phyloP scores from a whole-genome alignment of 2,888 invertebrate species.

The Palloptera scutellata region DNA sequence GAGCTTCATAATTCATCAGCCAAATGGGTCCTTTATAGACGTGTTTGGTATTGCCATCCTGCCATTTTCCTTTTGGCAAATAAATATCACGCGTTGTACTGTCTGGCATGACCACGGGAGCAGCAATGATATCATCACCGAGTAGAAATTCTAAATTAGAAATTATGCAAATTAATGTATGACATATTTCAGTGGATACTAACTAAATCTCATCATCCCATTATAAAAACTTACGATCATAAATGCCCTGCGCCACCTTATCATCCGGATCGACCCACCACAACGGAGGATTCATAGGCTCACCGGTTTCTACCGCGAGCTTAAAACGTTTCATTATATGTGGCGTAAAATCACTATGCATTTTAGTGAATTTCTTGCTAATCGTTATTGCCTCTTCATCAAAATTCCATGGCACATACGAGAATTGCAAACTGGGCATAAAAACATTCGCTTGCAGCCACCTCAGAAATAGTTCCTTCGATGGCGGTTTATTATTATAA shows the following conservation, averaged over 20 bases:
- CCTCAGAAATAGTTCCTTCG: slow-evolving; percentile 72
- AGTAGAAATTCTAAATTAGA: slow-evolving; percentile 80
- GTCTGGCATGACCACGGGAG: slow-evolving; percentile 76
- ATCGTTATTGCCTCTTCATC: slow-evolving; percentile 71
- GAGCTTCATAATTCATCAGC: slow-evolving; percentile 72
- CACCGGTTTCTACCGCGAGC: slow-evolving; percentile 69
- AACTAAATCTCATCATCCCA: background rate
- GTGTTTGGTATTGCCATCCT: slow-evolving; percentile 67
- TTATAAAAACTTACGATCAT: slow-evolving; percentile 67
- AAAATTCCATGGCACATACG: slow-evolving; percentile 79
- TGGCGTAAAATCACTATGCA: slow-evolving; percentile 72
- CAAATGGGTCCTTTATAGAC: slow-evolving; percentile 69
- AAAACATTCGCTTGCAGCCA: slow-evolving; percentile 80
- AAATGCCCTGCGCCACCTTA: slow-evolving; percentile 67
- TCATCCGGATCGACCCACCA: slow-evolving; percentile 86
- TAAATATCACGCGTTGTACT: slow-evolving; percentile 74
- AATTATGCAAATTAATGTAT: background rate
- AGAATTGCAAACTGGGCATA: slow-evolving; percentile 81
- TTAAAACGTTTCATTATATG: slow-evolving; percentile 72
- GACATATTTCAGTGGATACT: background rate
- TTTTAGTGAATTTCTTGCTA: slow-evolving; percentile 70
- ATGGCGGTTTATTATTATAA: slow-evolving; percentile 66
- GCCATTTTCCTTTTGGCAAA: slow-evolving; percentile 79
- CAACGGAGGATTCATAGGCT: slow-evolving; percentile 80
- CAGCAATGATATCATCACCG: slow-evolving; percentile 79